Evolutionary conservation across 2,888 invertebrate species (phyloP), one percentile per base, ranked within the genome.

Genomic region (Drosophila meridionalis): DNA sequence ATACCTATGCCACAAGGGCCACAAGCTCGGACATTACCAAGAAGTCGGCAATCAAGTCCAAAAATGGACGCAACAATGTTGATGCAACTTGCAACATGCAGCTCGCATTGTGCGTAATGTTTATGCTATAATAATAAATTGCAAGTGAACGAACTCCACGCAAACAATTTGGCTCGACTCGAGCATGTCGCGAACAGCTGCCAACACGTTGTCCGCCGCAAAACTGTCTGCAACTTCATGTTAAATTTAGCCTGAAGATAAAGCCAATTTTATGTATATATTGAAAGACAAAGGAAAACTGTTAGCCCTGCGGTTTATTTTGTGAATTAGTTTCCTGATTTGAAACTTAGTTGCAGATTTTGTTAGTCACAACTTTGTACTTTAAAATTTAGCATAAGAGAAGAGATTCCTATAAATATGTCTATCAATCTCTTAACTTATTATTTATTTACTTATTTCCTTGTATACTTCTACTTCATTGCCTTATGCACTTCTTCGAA

Each of bases 11-110:
- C 48, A 78, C 59, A 65, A 79, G 80, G 73, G 69, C 65, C 74
- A 50, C 70, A 53, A 53, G 50, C 34, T 59, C 48, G 69, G 68
- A 47, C 68, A 67, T 67, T 68, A 66, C 69, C 50, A 56, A 63
- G 73, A 78, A 76, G 53, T 62, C 64, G 67, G 65, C 67, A 69
- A 56, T 77, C 79, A 66, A 76, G 67, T 74, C 82, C 83, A 65
- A 78, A 83, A 70, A 83, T 78, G 83, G 82, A 65, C 61, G 85
- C 73, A 82, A 85, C 87, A 84, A 76, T 87, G 85, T 85, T 69
- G 78, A 69, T 68, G 72, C 73, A 71, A 73, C 78, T 78, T 68
- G 55, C 77, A 65, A 52, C 78, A 56, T 61, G 69, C 76, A 43
- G 40, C 67, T 40, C 69, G 66, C 65, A 50, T 55, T 78, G 81